Base-by-base conservation (phyloP, 2,888 invertebrate species). In the Spodoptera littoralis region DNA sequence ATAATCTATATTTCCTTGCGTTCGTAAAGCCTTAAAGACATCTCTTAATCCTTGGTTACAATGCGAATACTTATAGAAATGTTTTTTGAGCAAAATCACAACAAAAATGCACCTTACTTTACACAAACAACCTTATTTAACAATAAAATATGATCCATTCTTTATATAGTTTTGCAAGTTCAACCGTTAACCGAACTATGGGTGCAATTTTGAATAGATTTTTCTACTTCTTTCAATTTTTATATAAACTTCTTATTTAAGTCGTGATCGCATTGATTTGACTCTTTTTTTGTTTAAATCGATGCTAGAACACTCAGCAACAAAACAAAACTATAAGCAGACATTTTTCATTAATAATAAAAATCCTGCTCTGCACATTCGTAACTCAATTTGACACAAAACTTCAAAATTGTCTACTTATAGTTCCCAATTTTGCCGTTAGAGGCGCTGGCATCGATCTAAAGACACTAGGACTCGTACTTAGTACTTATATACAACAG, bases 151-250 rank as follows among this genome's bases (percentile, higher is more conserved):
- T 56, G 67, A 50, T 30, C n/a, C 44, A 42, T 46, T 47, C 27
- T 56, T n/a, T 59, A 46, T 8, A 68, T 56, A 69, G 66, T 73
- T 76, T 76, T 65, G 71, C 60, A 62, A 65, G 74, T 67, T 55
- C 27, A 60, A 64, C 53, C 45, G 11, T 55, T 24, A 55, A 64
- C 51, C 45, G 11, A 43, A 45, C n/a, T 52, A 46, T 2, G n/a
- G 73, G 75, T 79, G 79, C 77, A 78, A 62, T 70, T 79, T 79
- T 79, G 79, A 59, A 66, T 75, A 59, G 70, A 70, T 74, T 67
- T 71, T 54, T 62, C 50, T 24, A 36, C 43, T 48, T 58, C 47
- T n/a, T 24, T 55, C 45, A 49, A 47, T 2, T 59, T 62, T 54
- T 53, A 49, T 54, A 69, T 53, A 75, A 65, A 50, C 51, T 49